Evolutionary conservation across 2,797 vertebrate species (phyloP), one percentile per base, ranked within the genome.

Genomic region (Hemibagrus guttatus): DNA sequence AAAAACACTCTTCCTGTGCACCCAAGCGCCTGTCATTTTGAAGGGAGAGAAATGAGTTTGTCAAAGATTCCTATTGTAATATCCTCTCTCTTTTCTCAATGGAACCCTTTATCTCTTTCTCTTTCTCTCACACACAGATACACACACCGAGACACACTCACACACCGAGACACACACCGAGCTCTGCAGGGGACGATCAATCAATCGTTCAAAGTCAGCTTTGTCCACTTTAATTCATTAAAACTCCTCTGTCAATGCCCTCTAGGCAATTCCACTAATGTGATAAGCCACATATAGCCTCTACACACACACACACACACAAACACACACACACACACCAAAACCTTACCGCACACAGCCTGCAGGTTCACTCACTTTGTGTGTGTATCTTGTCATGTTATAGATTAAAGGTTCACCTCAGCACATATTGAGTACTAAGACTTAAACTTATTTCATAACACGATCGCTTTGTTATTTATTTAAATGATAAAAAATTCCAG

Each of bases 151-250:
- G 14, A 61, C 81, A 78, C 52, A 63, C 66, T 23, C 19, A 75
- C 16, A 71, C 72, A 80, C 35, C 16, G 2, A 72, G 23, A 84
- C 52, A 75, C 52, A 75, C 83, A 86, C 72, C 91, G 91, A 91
- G 89, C 92, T 92, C 89, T 90, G 86, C 91, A 86, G 89, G 93
- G 93, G 93, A 93, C 90, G 92, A 81, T 92, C 90, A 93, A 95
- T 95, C 89, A 94, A 95, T 95, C 92, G 92, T 90, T 93, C 94
- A 95, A 94, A 95, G 93, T 95, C 95, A 95, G 95, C 95, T 92
- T 90, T 93, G 94, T 95, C 94, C 93, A 94, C 94, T 95, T 95
- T 95, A 95, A 96, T 95, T 95, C 94, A 95, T 95, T 95, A 95
- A 93, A 93, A 88, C 90, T 91, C 90, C 39, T 75, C 93, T 93